Conservation (phyloP, 2,113 vertebrate genomes). For the Embiotoca jacksoni region DNA sequence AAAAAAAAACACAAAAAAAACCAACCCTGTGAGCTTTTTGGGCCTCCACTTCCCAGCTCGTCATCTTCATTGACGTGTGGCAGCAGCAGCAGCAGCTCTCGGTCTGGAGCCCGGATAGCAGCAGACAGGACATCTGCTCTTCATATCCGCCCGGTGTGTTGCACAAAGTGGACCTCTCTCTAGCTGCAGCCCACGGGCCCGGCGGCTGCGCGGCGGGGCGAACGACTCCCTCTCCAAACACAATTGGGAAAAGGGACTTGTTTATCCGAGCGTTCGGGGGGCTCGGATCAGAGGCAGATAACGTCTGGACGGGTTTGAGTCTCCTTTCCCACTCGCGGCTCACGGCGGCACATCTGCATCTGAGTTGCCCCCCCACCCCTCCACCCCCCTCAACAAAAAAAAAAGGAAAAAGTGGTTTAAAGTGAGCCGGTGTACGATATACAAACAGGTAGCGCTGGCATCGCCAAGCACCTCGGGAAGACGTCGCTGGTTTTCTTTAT, state of each 20-base stretch:
- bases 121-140: conserved; percentile 83
- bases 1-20: conserved; percentile 8
- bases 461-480: conserved; percentile 41
- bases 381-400: neutral
- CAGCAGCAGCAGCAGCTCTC: conserved; percentile 19
- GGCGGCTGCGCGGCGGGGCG: conserved; percentile 62
- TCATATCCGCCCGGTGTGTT: conserved; percentile 80
- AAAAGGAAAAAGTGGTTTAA: conserved; percentile 38
- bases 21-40: conserved; percentile 21
- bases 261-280: conserved; percentile 75
- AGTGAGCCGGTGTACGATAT: conserved; percentile 47
- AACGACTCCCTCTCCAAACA: conserved; percentile 79
- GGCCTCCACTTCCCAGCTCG: conserved; percentile 53
- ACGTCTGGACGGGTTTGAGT: conserved; percentile 72
- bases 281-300: conserved; percentile 76
- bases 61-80: conserved; percentile 61
- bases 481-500: conserved; percentile 45
- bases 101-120: conserved; percentile 65
- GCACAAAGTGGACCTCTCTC: conserved; percentile 80
- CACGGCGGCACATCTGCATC: conserved; percentile 81
- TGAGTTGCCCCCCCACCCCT: conserved; percentile 37
- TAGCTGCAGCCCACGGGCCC: conserved; percentile 61
- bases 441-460: conserved; percentile 58
- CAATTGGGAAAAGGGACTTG: conserved; percentile 79
- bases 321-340: conserved; percentile 42